These are phyloP conservation scores for Drosophila anomalipes DNA, from an alignment of 2,888 invertebrate genomes.

Conservation along the genomic window DNA sequence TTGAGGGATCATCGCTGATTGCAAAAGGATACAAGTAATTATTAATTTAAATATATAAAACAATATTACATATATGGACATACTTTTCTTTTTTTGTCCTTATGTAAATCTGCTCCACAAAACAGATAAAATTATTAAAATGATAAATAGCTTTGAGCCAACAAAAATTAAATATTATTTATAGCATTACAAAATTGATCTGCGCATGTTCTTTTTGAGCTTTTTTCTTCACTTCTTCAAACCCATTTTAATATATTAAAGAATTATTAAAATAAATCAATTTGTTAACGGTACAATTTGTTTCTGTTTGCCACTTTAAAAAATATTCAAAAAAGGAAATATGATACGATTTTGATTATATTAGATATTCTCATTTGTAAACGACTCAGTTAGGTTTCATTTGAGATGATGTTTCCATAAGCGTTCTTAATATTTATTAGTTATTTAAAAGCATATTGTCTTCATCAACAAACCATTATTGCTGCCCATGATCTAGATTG, in stretches of 20 bases:
- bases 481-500: not conserved
- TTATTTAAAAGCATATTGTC: not conserved
- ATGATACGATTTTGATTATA: not conserved
- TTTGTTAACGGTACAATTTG: not conserved
- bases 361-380: not conserved
- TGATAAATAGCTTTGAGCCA: not conserved
- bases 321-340: not conserved
- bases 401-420: not conserved
- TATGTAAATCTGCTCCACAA: not conserved
- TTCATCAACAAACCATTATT: not conserved
- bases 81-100: not conserved
- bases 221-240: not conserved
- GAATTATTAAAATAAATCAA: not conserved
- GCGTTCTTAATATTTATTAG: not conserved
- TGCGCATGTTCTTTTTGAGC: not conserved
- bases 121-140: not conserved
- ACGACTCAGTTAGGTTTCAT: not conserved
- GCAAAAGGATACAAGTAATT: not conserved
- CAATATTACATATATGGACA: not conserved
- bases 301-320: not conserved
- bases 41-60: not conserved
- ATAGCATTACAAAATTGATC: fast-evolving
- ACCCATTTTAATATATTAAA: not conserved
- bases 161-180: not conserved
- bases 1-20: not conserved